phyloP scores from a whole-genome alignment of 2,797 vertebrate genomes.

The Centroberyx gerrardi region DNA sequence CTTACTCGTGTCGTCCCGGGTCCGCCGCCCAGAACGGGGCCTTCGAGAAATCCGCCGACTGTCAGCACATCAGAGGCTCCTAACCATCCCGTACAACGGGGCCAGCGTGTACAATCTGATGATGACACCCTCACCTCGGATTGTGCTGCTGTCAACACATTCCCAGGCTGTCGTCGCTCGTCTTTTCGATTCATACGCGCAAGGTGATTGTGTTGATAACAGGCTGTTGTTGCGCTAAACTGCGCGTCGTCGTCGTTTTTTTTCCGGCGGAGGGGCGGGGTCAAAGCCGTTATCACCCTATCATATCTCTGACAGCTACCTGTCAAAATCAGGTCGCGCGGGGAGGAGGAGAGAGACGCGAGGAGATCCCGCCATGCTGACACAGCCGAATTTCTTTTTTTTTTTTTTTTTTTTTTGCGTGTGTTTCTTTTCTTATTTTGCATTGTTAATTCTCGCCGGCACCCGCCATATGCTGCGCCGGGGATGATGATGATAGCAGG shows the following conservation, averaged over 20 bases:
- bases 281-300: constrained; percentile 87
- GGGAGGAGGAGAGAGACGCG: constrained; percentile 56
- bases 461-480: constrained; percentile 93
- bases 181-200: constrained; percentile 68
- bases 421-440: constrained; percentile 86
- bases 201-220: constrained; percentile 79
- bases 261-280: constrained; percentile 69
- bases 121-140: constrained; percentile 76
- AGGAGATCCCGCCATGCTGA: constrained; percentile 78
- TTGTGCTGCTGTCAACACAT: constrained; percentile 82
- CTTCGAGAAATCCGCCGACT: constrained; percentile 11
- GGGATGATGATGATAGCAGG: constrained; percentile 89
- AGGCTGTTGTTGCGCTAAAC: constrained; percentile 76
- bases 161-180: constrained; percentile 80
- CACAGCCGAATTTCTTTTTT: constrained; percentile 78
- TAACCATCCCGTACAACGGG: constrained; percentile 50
- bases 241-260: constrained; percentile 70
- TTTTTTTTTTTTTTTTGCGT: constrained; percentile 29
- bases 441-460: constrained; percentile 91
- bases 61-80: constrained; percentile 73
- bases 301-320: constrained; percentile 89
- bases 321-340: constrained; percentile 89
- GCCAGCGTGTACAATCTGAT: constrained; percentile 60
- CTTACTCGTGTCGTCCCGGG: constrained; percentile 13
- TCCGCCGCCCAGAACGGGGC: too few relatives aligned